Base-by-base conservation (phyloP, 2,888 invertebrate genomes). In the Crepidodera aurea region DNA sequence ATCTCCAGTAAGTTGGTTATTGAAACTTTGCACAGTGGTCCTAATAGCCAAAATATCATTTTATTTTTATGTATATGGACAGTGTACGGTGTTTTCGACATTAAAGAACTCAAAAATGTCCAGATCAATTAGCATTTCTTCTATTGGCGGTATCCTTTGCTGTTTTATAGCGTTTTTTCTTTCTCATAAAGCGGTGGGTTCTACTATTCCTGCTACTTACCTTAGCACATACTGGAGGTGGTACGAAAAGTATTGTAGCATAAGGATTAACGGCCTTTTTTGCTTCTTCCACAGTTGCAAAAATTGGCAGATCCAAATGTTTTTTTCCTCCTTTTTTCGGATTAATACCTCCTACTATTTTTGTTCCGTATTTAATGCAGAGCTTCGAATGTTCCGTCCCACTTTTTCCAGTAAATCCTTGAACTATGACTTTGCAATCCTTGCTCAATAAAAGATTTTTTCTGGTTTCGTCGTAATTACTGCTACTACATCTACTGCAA, bases 311-410 rank as follows among this genome's bases (percentile, higher is more conserved):
- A 64, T 89, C 90, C 60, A 95, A 83, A 82, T 96, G 95, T 59
- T 85, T 87, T 67, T 86, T 84, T 27, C 94, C 94, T 40, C 90
- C 94, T 82, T 94, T 96, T 60, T 90, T 91, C 8, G 90, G 90
- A 51, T 85, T 87, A 44, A 88, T 86, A 64, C 90, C 95, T 61
- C 95, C 96, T 55, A 95, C 94, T 71, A 96, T 81, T 69, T 88
- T 86, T 0, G 92, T 91, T 48, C 92, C 92, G 85, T 93, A 93
- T 69, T 91, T 90, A 51, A 94, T 83, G 22, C 91, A 89, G 76
- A 90, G 88, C 74, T 89, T 85, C 69, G 87, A 85, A 75, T 88
- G 87, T 74, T 86, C 86, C 12, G 87, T 87, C 46, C 85, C 91
- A 80, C 90, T 90, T 78, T 90, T 91, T 62, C 65, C 65, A 42